Conservation (phyloP, 2,888 invertebrate genomes). For the Nudaria mundana region DNA sequence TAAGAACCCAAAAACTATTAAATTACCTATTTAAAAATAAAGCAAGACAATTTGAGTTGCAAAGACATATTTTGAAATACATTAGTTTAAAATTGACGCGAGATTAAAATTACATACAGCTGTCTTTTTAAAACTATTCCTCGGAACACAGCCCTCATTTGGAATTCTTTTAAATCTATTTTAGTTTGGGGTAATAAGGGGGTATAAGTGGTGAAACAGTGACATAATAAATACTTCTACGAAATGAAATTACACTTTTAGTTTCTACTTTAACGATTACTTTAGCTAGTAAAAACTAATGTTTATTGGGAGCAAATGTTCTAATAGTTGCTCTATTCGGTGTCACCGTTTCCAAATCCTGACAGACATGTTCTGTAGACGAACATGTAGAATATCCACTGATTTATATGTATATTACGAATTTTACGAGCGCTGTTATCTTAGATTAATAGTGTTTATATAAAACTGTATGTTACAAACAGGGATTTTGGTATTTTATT, state of each 20-base stretch:
- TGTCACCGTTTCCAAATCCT: conserved; percentile 13
- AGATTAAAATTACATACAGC: too few species aligned
- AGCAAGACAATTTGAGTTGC: too few species aligned
- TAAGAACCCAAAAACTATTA: too few species aligned
- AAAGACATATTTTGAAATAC: too few species aligned
- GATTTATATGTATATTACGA: conserved; percentile 22
- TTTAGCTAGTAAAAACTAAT: conserved; percentile 21
- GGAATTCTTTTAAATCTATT: conserved; percentile 18
- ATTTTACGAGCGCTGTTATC: conserved; percentile 21
- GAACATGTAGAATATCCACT: conserved; percentile 5
- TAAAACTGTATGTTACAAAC: background rate
- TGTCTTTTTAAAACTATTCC: background rate
- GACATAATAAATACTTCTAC: conserved; percentile 23
- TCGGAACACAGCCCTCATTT: background rate
- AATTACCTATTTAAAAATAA: too few species aligned
- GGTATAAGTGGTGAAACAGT: conserved; percentile 12
- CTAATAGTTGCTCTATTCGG: conserved; percentile 11
- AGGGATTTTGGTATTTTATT: background rate
- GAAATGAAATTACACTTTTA: conserved; percentile 23
- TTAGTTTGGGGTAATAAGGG: conserved; percentile 11
- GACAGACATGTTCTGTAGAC: conserved; percentile 16
- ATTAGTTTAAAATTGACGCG: too few species aligned
- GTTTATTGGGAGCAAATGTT: conserved; percentile 32
- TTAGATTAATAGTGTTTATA: conserved; percentile 6
- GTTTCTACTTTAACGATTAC: conserved; percentile 15